Percentiles rank a stretch among this genome's conserved stretches.
phyloP scores from a whole-genome alignment of 2,888 invertebrate species.

The Elysia crispata region DNA sequence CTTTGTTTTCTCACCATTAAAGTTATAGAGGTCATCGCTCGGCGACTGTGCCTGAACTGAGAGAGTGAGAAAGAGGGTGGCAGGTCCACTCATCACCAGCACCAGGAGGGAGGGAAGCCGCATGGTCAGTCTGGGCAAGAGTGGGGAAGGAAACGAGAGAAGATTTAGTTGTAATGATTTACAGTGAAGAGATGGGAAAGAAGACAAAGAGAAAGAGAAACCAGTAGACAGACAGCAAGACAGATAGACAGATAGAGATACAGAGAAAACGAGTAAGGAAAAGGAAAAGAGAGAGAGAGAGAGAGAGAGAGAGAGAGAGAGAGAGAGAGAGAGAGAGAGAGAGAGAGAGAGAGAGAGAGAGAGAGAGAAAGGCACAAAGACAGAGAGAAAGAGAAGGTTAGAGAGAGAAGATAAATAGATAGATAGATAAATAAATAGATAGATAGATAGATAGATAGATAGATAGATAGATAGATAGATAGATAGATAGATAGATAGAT shows the following conservation, averaged over 20 bases:
- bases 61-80: no score
- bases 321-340: constrained; percentile 28
- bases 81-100: no score
- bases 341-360: constrained; percentile 26
- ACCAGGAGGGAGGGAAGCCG: no score
- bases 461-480: constrained; percentile 13
- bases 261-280: not conserved
- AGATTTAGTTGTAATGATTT: no score
- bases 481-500: constrained; percentile 3
- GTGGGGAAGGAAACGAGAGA: no score
- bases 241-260: constrained; percentile 2
- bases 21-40: not conserved
- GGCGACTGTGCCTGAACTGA: not conserved
- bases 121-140: no score
- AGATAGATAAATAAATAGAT: constrained; percentile 21
- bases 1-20: no score
- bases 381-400: constrained; percentile 17
- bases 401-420: constrained; percentile 12
- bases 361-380: constrained; percentile 21
- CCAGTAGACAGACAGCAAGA: no score
- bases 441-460: constrained; percentile 13
- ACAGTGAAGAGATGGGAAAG: no score
- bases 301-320: constrained; percentile 33
- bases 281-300: constrained; percentile 26
- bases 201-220: no score